A percentile compares a stretch with the other conserved stretches of the same genome.
phyloP scores from a whole-genome alignment of 2,797 vertebrate genomes.

The Prionace glauca region DNA sequence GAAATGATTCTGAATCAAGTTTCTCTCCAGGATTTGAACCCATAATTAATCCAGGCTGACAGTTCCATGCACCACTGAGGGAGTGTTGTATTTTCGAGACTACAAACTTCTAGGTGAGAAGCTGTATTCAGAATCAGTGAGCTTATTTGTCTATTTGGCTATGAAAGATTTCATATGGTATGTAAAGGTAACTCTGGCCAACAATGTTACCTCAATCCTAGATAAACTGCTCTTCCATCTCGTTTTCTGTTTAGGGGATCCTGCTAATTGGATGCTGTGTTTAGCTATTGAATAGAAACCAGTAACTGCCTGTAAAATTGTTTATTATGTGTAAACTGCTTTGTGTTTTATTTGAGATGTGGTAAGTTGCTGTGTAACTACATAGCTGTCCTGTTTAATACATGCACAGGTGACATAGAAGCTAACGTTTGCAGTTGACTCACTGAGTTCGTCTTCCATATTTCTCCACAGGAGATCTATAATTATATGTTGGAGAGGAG shows the following conservation, averaged over 20 bases:
- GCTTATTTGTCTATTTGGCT: background rate
- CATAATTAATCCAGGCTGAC: background rate
- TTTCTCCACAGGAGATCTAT: background rate
- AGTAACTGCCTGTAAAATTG: background rate
- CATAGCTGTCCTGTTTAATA: background rate
- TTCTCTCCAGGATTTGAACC: background rate
- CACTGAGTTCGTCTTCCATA: background rate
- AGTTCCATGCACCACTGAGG: background rate
- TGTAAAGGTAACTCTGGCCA: background rate
- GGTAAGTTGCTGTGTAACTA: background rate
- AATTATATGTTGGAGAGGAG: background rate
- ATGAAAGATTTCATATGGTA: background rate
- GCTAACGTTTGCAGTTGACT: background rate
- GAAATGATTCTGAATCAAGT: background rate
- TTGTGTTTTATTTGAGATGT: background rate
- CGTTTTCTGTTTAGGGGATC: background rate
- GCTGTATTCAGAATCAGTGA: background rate
- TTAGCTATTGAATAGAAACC: background rate
- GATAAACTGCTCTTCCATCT: background rate
- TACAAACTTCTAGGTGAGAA: background rate
- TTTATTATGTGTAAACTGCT: background rate
- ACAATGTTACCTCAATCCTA: background rate
- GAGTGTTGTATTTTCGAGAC: background rate
- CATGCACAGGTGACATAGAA: background rate
- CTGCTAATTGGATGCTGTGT: background rate